phyloP scores from a whole-genome alignment of 1,140 invertebrate species.

The Parapsyche elsis region DNA sequence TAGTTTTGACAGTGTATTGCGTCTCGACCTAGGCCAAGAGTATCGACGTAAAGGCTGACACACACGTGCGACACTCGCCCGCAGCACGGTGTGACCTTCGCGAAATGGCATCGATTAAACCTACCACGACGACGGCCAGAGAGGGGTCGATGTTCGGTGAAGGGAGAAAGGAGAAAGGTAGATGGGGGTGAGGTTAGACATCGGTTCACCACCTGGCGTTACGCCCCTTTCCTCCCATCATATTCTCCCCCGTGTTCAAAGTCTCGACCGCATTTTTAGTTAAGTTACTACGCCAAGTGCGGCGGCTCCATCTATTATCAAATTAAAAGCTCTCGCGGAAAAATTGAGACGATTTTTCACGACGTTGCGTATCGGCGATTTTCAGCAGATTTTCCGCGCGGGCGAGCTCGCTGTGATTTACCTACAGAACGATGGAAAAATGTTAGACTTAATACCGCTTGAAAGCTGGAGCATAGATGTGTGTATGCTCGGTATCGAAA shows the following conservation, averaged over 20 bases:
- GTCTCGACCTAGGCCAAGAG: conserved; percentile 31
- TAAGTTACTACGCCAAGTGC: conserved; percentile 2
- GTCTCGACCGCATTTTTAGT: conserved; percentile 8
- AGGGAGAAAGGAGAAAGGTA: not conserved
- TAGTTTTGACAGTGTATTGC: not conserved
- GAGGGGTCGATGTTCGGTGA: not conserved
- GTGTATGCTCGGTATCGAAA: too few species aligned
- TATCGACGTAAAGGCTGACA: not conserved
- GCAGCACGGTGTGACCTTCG: not conserved
- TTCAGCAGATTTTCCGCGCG: not conserved
- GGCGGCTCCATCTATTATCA: conserved; percentile 27
- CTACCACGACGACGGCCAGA: not conserved
- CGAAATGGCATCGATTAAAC: conserved; percentile 25
- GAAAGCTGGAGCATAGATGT: too few species aligned
- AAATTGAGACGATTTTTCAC: conserved; percentile 35
- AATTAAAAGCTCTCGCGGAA: conserved; percentile 25
- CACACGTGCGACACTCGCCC: conserved; percentile 1
- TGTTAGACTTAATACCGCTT: too few species aligned
- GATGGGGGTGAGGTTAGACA: not conserved
- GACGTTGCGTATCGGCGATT: not conserved
- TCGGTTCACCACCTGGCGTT: not conserved
- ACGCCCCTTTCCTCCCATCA: not conserved
- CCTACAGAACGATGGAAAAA: too few species aligned
- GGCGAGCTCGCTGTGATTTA: too few species aligned
- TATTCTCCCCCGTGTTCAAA: not conserved